phyloP scores from a whole-genome alignment of 2,888 invertebrate species.

The Entomobrya proxima region DNA sequence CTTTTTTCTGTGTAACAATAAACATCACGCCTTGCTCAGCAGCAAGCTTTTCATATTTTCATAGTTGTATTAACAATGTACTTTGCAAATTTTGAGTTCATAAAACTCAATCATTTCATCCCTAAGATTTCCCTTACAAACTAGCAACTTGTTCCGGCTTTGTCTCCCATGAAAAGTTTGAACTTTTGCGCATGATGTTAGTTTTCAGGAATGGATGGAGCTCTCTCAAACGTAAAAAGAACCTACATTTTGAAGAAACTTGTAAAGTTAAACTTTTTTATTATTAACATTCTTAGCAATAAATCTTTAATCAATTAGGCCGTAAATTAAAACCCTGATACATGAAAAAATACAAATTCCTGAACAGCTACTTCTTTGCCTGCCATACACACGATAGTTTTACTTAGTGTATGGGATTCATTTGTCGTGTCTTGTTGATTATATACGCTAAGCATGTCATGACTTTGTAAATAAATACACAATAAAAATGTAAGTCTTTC shows the following conservation, averaged over 20 bases:
- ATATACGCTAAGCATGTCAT: constrained; percentile 2
- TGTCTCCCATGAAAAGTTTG: too few relatives aligned
- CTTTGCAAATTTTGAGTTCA: too few relatives aligned
- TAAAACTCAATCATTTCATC: too few relatives aligned
- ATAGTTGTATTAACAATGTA: too few relatives aligned
- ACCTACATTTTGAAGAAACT: not conserved
- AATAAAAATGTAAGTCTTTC: constrained; percentile 2
- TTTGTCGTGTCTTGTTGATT: not conserved
- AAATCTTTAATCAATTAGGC: constrained; percentile 35
- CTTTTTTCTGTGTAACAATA: too few relatives aligned
- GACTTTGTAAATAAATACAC: not conserved
- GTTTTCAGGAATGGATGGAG: too few relatives aligned
- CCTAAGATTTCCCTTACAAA: too few relatives aligned
- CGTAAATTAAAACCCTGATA: constrained; percentile 13
- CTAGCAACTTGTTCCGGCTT: too few relatives aligned
- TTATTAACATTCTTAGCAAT: not conserved
- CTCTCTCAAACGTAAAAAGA: too few relatives aligned
- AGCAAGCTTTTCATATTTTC: too few relatives aligned
- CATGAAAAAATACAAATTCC: not conserved
- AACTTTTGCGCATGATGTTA: too few relatives aligned
- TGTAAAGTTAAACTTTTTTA: not conserved
- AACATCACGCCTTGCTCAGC: too few relatives aligned
- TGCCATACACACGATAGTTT: not conserved
- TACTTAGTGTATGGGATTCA: not conserved
- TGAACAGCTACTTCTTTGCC: not conserved